These are phyloP conservation scores for Edolisoma coerulescens DNA, from an alignment of 2,113 vertebrate genomes.

Conservation along the genomic window DNA sequence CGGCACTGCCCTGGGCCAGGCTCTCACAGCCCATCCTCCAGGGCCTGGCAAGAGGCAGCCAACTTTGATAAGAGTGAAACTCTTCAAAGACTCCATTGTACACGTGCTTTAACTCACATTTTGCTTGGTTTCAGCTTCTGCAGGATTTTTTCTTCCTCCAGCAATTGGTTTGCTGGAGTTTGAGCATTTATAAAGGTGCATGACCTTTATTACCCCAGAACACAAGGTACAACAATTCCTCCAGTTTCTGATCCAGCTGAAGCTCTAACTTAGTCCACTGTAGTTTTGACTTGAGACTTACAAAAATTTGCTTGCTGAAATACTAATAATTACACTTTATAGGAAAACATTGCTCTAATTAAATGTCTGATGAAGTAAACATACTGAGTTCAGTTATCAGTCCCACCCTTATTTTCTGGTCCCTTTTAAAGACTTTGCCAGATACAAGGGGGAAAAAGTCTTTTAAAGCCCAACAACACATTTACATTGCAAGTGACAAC, in stretches of 20 bases:
- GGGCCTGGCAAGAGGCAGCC: background rate
- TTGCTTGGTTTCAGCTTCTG: background rate
- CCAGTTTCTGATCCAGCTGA: background rate
- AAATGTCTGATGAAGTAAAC: background rate
- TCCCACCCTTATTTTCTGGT: background rate
- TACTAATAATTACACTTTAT: background rate
- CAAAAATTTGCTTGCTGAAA: background rate
- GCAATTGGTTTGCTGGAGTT: background rate
- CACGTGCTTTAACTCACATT: background rate
- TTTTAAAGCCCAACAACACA: background rate
- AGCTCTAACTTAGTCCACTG: background rate
- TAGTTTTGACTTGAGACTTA: background rate
- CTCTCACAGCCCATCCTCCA: background rate
- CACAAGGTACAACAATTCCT: background rate
- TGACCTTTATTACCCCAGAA: background rate
- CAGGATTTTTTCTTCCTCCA: background rate
- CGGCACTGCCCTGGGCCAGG: background rate
- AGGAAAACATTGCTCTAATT: background rate
- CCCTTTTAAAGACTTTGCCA: background rate
- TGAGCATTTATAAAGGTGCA: background rate
- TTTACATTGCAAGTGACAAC: background rate
- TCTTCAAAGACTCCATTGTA: background rate
- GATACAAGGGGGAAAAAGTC: background rate
- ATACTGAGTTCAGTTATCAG: background rate
- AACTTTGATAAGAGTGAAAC: background rate